A percentile compares a stretch with the other conserved stretches of the same genome.
phyloP scores from a whole-genome alignment of 2,888 invertebrate genomes.

The Leucozona laternaria region DNA sequence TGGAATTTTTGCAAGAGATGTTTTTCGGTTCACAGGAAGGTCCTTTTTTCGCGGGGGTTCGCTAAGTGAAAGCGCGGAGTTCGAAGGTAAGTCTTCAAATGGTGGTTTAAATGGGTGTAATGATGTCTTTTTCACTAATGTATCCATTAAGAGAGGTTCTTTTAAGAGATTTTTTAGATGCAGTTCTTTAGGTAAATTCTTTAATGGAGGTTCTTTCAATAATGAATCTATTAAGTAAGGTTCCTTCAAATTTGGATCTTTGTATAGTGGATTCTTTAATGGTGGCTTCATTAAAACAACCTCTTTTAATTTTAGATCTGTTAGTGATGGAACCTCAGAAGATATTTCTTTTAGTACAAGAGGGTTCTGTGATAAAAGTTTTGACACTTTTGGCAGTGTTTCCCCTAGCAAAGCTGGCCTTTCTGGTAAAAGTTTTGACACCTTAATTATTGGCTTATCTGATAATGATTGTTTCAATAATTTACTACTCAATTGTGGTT shows the following conservation, averaged over 20 bases:
- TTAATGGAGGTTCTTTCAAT: neutral
- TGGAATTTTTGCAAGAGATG: neutral
- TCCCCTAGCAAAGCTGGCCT: neutral
- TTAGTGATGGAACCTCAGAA: neutral
- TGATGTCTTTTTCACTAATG: neutral
- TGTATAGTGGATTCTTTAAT: neutral
- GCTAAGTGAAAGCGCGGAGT: neutral
- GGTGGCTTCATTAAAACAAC: neutral
- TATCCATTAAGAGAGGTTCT: neutral
- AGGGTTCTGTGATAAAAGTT: neutral
- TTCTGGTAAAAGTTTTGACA: neutral
- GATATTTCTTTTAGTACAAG: neutral
- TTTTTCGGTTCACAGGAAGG: neutral
- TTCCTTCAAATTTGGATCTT: neutral
- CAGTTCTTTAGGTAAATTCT: neutral
- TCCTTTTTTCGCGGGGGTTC: constrained; percentile 1
- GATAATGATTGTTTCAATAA: neutral
- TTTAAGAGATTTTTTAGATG: neutral
- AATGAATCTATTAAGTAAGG: neutral
- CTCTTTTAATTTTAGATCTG: neutral
- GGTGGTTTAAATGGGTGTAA: neutral
- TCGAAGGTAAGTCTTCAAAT: neutral
- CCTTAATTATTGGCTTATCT: neutral
- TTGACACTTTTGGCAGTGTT: neutral
- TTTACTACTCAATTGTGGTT: neutral